Conservation (phyloP, 2,113 vertebrate genomes). For the Aspidoscelis tigris region DNA sequence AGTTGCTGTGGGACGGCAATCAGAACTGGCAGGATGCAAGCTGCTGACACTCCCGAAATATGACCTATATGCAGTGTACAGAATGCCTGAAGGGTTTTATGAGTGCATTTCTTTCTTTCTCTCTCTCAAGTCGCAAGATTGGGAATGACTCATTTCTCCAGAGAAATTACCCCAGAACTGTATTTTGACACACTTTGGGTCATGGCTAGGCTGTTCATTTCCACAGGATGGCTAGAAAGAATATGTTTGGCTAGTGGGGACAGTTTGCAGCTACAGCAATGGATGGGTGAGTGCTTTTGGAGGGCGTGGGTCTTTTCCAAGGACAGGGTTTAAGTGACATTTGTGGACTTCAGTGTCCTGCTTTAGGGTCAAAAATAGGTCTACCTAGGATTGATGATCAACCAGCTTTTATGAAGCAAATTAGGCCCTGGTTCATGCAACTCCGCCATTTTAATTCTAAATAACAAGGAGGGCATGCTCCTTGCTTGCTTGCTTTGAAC, state of each 20-base stretch:
- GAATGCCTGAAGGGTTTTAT: background rate
- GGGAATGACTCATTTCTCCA: background rate
- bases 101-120: background rate
- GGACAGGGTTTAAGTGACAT: background rate
- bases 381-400: background rate
- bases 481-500: background rate
- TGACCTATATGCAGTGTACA: background rate
- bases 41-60: conserved; percentile 38
- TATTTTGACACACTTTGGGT: background rate
- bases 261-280: background rate
- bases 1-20: conserved; percentile 57
- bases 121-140: fast-evolving
- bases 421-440: background rate
- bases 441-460: background rate
- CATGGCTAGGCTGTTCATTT: background rate
- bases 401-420: background rate
- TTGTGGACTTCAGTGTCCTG: background rate
- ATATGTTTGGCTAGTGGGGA: background rate
- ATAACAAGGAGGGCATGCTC: background rate
- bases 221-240: background rate
- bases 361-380: background rate
- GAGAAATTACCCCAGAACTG: background rate
- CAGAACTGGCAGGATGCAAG: conserved; percentile 33
- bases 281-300: background rate
- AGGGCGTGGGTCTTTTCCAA: background rate